phyloP scores from a whole-genome alignment of 2,113 vertebrate species.

The Sebastes fasciatus region DNA sequence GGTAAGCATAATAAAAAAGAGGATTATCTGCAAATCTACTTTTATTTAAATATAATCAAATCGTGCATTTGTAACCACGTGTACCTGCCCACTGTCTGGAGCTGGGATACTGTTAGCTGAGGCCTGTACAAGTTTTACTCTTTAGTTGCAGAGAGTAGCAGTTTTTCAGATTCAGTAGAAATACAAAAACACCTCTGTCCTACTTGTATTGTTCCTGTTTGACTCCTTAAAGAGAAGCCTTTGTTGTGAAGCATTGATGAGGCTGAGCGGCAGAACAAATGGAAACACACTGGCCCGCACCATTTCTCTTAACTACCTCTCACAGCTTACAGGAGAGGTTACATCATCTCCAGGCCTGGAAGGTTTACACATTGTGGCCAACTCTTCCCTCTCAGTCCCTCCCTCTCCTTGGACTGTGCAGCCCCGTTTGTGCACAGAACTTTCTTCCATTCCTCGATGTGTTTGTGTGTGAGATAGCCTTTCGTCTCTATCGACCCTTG shows the following conservation, averaged over 20 bases:
- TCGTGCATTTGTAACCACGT: background rate
- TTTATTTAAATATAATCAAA: background rate
- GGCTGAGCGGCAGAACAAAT: background rate
- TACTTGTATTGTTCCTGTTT: background rate
- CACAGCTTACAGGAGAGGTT: slow-evolving; percentile 47
- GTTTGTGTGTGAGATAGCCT: background rate
- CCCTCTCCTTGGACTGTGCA: slow-evolving; percentile 18
- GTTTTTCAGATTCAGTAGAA: background rate
- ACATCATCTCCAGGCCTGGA: slow-evolving; percentile 59
- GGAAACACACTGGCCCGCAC: slow-evolving; percentile 8
- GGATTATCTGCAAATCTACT: background rate
- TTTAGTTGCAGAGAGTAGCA: background rate
- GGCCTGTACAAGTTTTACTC: background rate
- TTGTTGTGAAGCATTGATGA: slow-evolving; percentile 19
- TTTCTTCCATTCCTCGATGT: slow-evolving; percentile 10
- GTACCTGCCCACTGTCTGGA: background rate
- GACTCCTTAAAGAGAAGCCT: slow-evolving; percentile 2
- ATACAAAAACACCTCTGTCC: background rate
- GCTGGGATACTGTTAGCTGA: background rate
- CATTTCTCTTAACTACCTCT: slow-evolving; percentile 18
- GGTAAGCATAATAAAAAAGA: background rate
- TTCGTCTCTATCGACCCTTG: background rate
- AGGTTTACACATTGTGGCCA: slow-evolving; percentile 59
- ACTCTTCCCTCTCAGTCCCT: slow-evolving; percentile 38
- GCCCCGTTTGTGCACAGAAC: slow-evolving; percentile 10